Evolutionary conservation across 1,140 invertebrate species (phyloP).

Genomic region (Drosophila pruinosa): DNA sequence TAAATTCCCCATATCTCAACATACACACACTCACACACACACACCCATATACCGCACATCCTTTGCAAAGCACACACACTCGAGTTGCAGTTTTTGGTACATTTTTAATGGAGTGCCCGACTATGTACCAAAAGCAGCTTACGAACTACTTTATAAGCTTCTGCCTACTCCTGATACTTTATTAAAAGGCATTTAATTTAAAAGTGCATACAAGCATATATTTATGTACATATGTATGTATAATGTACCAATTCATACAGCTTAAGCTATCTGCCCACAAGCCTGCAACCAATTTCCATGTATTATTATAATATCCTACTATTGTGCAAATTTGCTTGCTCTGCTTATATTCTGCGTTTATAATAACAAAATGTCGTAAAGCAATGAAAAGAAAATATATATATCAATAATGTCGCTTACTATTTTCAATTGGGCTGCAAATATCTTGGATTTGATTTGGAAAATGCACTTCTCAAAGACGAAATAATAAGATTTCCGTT

Average conservation of each 20-base stretch:
- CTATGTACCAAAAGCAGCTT: slow-evolving; percentile 6
- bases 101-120: slow-evolving; percentile 60
- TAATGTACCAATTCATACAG: too few species aligned
- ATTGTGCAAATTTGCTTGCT: not conserved
- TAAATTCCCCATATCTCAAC: slow-evolving; percentile 51
- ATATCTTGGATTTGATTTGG: too few species aligned
- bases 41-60: not conserved
- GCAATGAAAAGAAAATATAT: not conserved
- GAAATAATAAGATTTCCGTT: too few species aligned
- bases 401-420: too few species aligned
- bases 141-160: slow-evolving; percentile 1
- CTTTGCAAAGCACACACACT: slow-evolving; percentile 1
- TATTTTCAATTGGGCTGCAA: too few species aligned
- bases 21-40: not conserved
- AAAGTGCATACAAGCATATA: not conserved
- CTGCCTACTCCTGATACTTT: not conserved
- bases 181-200: not conserved
- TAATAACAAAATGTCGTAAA: not conserved
- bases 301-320: not conserved
- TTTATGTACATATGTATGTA: too few species aligned
- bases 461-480: too few species aligned
- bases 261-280: not conserved
- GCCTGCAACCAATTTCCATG: not conserved
- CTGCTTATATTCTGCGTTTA: not conserved
- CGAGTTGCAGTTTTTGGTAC: slow-evolving; percentile 26